A percentile compares a stretch with the other conserved stretches of the same genome.
Conservation (phyloP, 2,888 invertebrate species). For the Steinernema scapterisci region DNA sequence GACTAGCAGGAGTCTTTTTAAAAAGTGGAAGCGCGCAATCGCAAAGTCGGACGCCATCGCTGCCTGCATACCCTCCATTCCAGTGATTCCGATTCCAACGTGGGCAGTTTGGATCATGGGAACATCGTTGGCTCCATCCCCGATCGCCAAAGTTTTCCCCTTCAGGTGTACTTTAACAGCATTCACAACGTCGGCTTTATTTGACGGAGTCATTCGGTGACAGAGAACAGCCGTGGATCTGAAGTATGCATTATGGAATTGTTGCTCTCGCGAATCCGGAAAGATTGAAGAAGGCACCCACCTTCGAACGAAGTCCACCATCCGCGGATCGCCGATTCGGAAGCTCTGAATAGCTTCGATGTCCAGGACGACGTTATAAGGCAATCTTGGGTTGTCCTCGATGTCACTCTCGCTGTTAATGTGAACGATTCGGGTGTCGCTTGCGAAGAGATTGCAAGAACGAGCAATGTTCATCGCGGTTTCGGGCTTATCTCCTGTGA, state of each 20-base stretch:
- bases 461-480: conserved; percentile 95
- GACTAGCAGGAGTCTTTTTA: conserved; percentile 84
- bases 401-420: conserved; percentile 40
- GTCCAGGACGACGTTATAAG: conserved; percentile 48
- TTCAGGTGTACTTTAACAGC: conserved; percentile 80
- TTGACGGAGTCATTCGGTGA: conserved; percentile 87
- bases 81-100: conserved; percentile 92
- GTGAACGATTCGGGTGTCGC: conserved; percentile 70
- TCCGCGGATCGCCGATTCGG: conserved; percentile 76
- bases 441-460: conserved; percentile 79
- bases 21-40: conserved; percentile 80
- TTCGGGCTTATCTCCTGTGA: conserved; percentile 94
- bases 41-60: conserved; percentile 98
- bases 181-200: conserved; percentile 77
- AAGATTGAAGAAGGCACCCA: no score
- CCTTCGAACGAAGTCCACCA: conserved; percentile 46
- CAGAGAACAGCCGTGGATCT: conserved; percentile 86
- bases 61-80: conserved; percentile 95
- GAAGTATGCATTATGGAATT: conserved; percentile 1
- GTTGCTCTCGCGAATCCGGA: no score
- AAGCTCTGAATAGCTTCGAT: conserved; percentile 76
- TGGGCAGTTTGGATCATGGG: conserved; percentile 80
- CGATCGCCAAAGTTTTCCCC: conserved; percentile 81
- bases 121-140: conserved; percentile 67
- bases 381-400: conserved; percentile 15